These are phyloP conservation scores for Folsomia candida DNA, from an alignment of 2,888 invertebrate species.

Conservation along the genomic window DNA sequence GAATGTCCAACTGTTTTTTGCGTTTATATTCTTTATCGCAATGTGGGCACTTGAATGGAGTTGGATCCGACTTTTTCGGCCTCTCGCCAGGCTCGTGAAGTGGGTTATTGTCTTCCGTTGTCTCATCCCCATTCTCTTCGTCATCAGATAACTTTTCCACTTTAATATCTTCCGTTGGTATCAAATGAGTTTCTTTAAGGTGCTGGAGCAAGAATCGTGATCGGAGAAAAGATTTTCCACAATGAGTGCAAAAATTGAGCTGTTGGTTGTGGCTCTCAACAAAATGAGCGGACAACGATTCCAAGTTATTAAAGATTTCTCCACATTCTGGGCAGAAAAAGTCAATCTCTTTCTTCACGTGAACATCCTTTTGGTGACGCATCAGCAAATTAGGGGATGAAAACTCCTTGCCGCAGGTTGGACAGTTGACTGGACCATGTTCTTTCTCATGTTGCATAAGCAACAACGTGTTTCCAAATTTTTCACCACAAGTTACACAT, in stretches of 20 bases:
- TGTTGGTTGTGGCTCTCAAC: slow-evolving; percentile 14
- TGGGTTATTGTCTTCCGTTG: neutral
- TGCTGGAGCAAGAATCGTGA: slow-evolving; percentile 6
- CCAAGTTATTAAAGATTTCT: neutral
- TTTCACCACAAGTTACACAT: slow-evolving; percentile 18
- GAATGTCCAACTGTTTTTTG: slow-evolving; percentile 18
- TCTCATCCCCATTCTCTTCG: neutral
- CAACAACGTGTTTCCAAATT: neutral
- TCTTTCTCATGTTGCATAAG: neutral
- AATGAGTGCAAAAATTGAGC: slow-evolving; percentile 20
- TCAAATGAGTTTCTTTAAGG: slow-evolving; percentile 14
- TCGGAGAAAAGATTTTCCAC: slow-evolving; percentile 19
- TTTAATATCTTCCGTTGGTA: neutral
- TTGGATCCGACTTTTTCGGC: neutral
- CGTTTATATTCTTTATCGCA: slow-evolving; percentile 23
- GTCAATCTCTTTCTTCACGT: slow-evolving; percentile 9
- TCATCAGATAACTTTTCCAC: neutral
- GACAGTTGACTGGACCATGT: slow-evolving; percentile 13
- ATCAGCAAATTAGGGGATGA: slow-evolving; percentile 4
- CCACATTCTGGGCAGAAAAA: slow-evolving; percentile 18
- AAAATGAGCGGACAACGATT: slow-evolving; percentile 17
- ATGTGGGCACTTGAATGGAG: slow-evolving; percentile 16
- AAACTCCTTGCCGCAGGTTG: slow-evolving; percentile 19
- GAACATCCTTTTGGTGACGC: slow-evolving; percentile 15
- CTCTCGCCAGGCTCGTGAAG: slow-evolving; percentile 6